Percentiles rank a stretch among this genome's conserved stretches.
Evolutionary conservation across 2,888 invertebrate species (phyloP).

Genomic region (Nipponacmea schrenckii): DNA sequence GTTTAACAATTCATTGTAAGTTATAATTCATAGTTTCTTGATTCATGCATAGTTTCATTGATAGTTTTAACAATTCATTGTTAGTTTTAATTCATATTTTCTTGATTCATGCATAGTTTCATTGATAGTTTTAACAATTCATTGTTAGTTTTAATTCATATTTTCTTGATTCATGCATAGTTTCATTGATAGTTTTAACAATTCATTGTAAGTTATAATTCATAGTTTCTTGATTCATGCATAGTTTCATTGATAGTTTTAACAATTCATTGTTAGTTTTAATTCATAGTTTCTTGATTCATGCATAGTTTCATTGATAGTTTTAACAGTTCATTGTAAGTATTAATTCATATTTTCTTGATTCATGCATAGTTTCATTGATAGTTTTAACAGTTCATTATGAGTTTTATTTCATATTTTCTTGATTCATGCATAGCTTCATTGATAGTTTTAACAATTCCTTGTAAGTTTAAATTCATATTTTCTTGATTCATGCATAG

Average conservation of each 20-base stretch:
- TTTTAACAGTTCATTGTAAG: neutral
- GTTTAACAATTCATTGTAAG: slow-evolving; percentile 35
- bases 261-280: slow-evolving; percentile 27
- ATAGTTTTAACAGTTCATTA: too few species aligned
- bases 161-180: neutral
- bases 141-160: slow-evolving; percentile 22
- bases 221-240: too few species aligned
- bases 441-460: too few species aligned
- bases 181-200: too few species aligned
- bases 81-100: slow-evolving; percentile 22
- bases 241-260: slow-evolving; percentile 39
- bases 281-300: neutral
- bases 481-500: too few species aligned
- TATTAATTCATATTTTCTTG: too few species aligned
- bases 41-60: too few species aligned
- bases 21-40: slow-evolving; percentile 8
- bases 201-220: neutral
- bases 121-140: slow-evolving; percentile 38
- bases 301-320: slow-evolving; percentile 4
- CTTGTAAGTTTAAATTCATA: too few species aligned
- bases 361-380: too few species aligned
- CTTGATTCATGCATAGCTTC: too few species aligned
- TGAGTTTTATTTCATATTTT: too few species aligned
- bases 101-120: slow-evolving; percentile 4
- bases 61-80: neutral